Base-by-base conservation (phyloP, 2,113 vertebrate species). In the Triplophysa siluroides region DNA sequence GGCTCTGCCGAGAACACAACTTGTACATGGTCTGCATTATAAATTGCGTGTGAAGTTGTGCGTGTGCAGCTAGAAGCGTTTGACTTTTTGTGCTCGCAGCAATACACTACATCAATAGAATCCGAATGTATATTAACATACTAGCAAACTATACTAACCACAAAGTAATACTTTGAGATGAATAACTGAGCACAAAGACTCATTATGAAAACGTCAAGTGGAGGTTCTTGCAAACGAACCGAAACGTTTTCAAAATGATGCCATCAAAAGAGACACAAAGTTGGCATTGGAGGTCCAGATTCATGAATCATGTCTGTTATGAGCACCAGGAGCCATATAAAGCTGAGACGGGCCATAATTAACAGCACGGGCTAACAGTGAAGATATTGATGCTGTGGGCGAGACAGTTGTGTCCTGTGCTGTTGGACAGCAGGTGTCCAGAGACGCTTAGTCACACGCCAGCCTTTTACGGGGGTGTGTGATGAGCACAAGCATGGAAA, bases 351-450 rank as follows among this genome's bases (percentile, higher is more conserved):
- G 60, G 16, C 62, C 21, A 8, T 74, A 75, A 78, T 78, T 84
- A 81, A 78, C 50, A 58, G 38, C 63, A 56, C 68, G 43, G 58
- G 78, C 65, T 64, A 47, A 66, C 56, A 74, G 66, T 77, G 73
- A 72, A 77, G 82, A 62, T 60, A 73, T 63, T 68, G 74, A 80
- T 68, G 78, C 83, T 73, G 79, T 76, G 78, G 75, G 74, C 74
- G 50, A 68, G 78, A 68, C 78, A 68, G 62, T 81, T 81, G 78
- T 84, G 78, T 63, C 71, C 78, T 84, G 78, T 70, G 66, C 83
- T 78, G 65, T 74, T 73, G 79, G 83, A 81, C 78, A 84, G 83
- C 83, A 84, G 79, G 83, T 84, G 83, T 64, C 83, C 77, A 61
- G 68, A 83, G 78, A 80, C 75, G 72, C 78, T 80, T 80, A 83